Percentiles rank a stretch among this genome's conserved stretches.
These are phyloP conservation scores for Polylopha cassiicola DNA, from an alignment of 2,888 invertebrate species.

Conservation along the genomic window DNA sequence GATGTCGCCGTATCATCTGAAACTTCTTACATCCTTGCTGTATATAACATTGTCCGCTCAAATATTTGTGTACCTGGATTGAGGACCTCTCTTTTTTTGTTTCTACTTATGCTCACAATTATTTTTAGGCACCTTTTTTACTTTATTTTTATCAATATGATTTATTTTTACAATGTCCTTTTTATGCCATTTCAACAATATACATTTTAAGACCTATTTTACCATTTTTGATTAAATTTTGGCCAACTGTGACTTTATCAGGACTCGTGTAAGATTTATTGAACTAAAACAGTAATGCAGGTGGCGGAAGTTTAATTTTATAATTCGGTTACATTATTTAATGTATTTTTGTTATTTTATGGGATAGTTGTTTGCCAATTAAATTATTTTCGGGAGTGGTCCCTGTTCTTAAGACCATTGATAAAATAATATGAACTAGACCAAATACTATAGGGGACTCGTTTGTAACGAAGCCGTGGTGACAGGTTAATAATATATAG, in stretches of 20 bases:
- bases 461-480: slow-evolving; percentile 17
- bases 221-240: slow-evolving; percentile 15
- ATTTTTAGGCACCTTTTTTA: no score
- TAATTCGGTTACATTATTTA: slow-evolving; percentile 4
- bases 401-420: slow-evolving; percentile 11
- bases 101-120: no score
- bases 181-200: slow-evolving; percentile 2
- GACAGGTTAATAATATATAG: slow-evolving; percentile 17
- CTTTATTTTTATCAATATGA: slow-evolving; percentile 5
- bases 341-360: slow-evolving; percentile 4
- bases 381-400: slow-evolving; percentile 11
- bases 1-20: slow-evolving; percentile 1
- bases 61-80: slow-evolving; percentile 17
- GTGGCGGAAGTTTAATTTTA: no score
- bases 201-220: slow-evolving; percentile 1
- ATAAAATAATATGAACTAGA: slow-evolving; percentile 20
- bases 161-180: slow-evolving; percentile 2
- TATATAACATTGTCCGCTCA: neutral
- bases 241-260: no score
- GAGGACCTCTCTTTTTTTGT: slow-evolving; percentile 13
- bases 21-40: neutral
- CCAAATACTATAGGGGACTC: slow-evolving; percentile 20
- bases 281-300: neutral
- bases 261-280: slow-evolving; percentile 8
- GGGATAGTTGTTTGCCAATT: neutral